A percentile compares a stretch with the other conserved stretches of the same genome.
phyloP scores from a whole-genome alignment of 2,113 vertebrate genomes.

The Nesoenas mayeri region DNA sequence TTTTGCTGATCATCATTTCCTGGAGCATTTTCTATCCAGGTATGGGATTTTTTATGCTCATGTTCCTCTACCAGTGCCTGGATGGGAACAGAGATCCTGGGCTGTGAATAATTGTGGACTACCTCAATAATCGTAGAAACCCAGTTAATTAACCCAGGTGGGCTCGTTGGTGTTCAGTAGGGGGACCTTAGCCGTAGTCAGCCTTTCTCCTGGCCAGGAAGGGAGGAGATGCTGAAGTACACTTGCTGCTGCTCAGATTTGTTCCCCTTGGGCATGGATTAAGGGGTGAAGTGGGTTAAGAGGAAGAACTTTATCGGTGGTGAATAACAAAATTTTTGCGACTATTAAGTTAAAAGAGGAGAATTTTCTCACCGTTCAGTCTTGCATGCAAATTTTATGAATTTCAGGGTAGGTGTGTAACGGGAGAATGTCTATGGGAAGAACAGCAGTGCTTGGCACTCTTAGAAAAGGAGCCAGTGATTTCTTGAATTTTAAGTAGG shows the following conservation, averaged over 20 bases:
- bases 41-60: not conserved
- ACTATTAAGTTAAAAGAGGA: not conserved
- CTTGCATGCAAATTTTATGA: not conserved
- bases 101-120: not conserved
- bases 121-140: not conserved
- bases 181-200: no score
- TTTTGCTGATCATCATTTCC: not conserved
- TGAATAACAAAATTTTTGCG: not conserved
- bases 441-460: not conserved
- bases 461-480: not conserved
- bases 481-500: not conserved
- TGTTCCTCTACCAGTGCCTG: rapidly evolving
- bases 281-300: not conserved
- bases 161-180: not conserved
- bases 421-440: not conserved
- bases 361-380: not conserved
- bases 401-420: not conserved
- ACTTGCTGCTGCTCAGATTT: not conserved
- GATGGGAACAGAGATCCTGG: not conserved
- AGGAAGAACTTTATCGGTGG: not conserved
- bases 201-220: not conserved
- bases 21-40: not conserved
- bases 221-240: not conserved
- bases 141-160: not conserved
- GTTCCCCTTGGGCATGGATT: not conserved